Percentiles rank a stretch among this genome's conserved stretches.
phyloP scores from a whole-genome alignment of 2,113 vertebrate genomes.

The Cryptomyrus ogoouensis region DNA sequence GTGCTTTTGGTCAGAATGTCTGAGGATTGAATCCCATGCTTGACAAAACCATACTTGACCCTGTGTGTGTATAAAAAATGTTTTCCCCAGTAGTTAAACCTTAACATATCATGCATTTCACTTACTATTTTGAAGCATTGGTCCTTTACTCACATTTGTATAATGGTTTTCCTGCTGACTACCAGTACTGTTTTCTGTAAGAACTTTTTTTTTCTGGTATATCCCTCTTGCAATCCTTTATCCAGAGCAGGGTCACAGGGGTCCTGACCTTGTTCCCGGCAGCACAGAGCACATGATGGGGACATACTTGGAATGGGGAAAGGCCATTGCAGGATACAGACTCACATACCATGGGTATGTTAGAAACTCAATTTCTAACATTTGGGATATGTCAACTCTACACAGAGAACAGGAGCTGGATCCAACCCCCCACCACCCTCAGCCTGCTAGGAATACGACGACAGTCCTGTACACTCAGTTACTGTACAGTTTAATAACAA shows the following conservation, averaged over 20 bases:
- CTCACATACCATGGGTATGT: background rate
- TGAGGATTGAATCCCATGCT: too few relatives aligned
- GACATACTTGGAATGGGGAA: background rate
- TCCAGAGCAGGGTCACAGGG: background rate
- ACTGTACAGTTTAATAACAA: background rate
- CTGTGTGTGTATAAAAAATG: background rate
- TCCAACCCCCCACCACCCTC: too few relatives aligned
- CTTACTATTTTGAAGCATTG: background rate
- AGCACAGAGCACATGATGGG: background rate
- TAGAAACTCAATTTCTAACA: background rate
- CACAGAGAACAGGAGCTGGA: too few relatives aligned
- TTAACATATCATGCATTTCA: background rate
- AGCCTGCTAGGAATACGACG: background rate
- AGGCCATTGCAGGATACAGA: background rate
- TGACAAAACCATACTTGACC: too few relatives aligned
- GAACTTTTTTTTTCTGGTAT: background rate
- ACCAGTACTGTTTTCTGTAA: background rate
- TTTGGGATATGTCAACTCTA: too few relatives aligned
- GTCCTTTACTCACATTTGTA: background rate
- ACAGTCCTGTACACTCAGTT: background rate
- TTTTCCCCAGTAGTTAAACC: background rate
- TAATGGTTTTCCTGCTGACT: background rate
- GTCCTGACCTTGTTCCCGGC: background rate
- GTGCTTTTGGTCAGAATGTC: too few relatives aligned
- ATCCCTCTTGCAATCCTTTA: background rate